Evolutionary conservation across 2,797 vertebrate species (phyloP).

Genomic region (Megalops cyprinoides): DNA sequence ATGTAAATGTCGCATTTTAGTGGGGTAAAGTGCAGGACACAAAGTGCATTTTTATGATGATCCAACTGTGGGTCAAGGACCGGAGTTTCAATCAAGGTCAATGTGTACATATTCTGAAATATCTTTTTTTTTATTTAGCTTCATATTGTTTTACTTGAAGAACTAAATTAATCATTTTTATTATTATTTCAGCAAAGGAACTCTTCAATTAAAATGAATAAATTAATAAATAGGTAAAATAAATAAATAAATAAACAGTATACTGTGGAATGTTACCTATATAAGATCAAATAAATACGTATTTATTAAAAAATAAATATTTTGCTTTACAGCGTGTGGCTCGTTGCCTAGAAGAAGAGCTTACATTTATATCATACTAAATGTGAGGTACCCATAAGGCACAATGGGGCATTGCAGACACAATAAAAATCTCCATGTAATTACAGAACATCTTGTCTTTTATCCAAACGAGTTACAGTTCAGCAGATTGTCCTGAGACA

Average conservation of each 20-base stretch:
- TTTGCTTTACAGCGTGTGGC: too few species aligned
- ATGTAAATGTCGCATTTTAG: too few species aligned
- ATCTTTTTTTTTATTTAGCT: neutral
- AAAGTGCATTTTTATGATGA: neutral
- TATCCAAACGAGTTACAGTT: neutral
- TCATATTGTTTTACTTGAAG: constrained; percentile 4
- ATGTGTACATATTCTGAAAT: constrained; percentile 1
- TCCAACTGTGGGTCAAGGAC: neutral
- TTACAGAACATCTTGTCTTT: neutral
- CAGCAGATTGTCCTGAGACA: too few species aligned
- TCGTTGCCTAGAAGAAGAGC: too few species aligned
- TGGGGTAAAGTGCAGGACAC: too few species aligned
- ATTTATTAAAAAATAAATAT: constrained; percentile 34
- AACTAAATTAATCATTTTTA: constrained; percentile 17
- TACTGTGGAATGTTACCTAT: constrained; percentile 13
- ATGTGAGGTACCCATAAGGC: too few species aligned
- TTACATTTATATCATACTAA: too few species aligned
- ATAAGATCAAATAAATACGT: constrained; percentile 21
- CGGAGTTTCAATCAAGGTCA: neutral
- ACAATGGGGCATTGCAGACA: too few species aligned
- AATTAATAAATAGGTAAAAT: too few species aligned
- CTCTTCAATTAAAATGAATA: too few species aligned
- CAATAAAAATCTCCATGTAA: too few species aligned
- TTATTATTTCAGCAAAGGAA: neutral
- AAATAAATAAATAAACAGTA: neutral